A percentile compares a stretch with the other conserved stretches of the same genome.
Conservation (phyloP, 2,797 vertebrate species). For the Enteromius thamalakanensis region DNA sequence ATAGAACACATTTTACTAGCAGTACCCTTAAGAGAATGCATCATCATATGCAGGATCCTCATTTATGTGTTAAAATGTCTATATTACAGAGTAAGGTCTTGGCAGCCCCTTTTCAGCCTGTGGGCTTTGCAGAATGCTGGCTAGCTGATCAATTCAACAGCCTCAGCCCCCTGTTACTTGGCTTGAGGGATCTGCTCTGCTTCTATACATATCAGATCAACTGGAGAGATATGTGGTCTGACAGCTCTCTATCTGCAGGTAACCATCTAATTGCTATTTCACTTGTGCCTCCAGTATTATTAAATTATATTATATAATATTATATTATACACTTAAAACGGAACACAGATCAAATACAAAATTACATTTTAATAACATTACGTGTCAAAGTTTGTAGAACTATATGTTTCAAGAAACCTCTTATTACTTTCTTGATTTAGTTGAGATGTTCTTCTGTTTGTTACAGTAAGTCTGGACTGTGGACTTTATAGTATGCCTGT, state of each 20-base stretch:
- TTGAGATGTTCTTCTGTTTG: conserved; percentile 36
- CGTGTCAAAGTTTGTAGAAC: not conserved
- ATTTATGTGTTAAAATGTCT: not conserved
- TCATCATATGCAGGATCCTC: not conserved
- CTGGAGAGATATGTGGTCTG: conserved; percentile 71
- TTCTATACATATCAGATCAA: conserved; percentile 85
- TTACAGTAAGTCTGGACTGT: conserved; percentile 50
- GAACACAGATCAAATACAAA: not conserved
- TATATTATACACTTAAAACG: no score
- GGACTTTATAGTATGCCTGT: conserved; percentile 76
- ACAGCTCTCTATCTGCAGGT: conserved; percentile 71
- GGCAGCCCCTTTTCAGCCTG: conserved; percentile 87
- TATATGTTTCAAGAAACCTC: not conserved
- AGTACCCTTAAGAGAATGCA: not conserved
- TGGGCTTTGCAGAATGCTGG: conserved; percentile 88
- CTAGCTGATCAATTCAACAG: conserved; percentile 89
- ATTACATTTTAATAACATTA: not conserved
- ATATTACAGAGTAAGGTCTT: conserved; percentile 82
- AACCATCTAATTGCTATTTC: not conserved
- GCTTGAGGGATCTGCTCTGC: conserved; percentile 75
- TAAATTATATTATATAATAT: not conserved
- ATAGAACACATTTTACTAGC: not conserved
- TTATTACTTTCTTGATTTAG: conserved; percentile 3
- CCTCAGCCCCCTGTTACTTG: conserved; percentile 83
- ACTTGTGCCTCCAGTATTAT: not conserved